A percentile compares a stretch with the other conserved stretches of the same genome.
phyloP scores from a whole-genome alignment of 2,113 vertebrate genomes.

The Guaruba guarouba region DNA sequence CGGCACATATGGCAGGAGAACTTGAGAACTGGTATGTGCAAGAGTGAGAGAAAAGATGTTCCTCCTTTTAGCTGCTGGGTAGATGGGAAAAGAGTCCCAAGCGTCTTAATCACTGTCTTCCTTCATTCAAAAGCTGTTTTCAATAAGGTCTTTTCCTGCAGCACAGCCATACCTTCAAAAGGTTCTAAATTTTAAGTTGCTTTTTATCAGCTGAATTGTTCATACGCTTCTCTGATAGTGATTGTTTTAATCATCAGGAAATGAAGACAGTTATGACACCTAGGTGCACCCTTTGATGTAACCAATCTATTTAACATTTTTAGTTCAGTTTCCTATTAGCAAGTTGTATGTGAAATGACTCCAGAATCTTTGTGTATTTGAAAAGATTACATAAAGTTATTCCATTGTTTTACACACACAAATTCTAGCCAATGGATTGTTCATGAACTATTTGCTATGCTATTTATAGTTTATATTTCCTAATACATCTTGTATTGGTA shows the following conservation, averaged over 20 bases:
- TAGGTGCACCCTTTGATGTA: background rate
- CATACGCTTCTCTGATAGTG: background rate
- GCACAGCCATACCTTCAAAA: background rate
- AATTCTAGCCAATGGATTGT: background rate
- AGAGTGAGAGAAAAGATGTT: background rate
- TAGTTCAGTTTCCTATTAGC: background rate
- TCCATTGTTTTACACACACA: background rate
- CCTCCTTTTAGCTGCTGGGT: background rate
- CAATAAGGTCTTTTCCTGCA: background rate
- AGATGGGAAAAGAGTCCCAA: background rate
- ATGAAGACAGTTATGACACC: background rate
- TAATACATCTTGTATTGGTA: background rate
- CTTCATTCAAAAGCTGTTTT: background rate
- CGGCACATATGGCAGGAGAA: slow-evolving; percentile 18
- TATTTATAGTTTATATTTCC: background rate
- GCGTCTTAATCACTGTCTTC: background rate
- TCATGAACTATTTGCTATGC: background rate
- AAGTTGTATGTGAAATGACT: background rate
- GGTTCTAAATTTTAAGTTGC: background rate
- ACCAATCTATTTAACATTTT: background rate
- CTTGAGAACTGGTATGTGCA: background rate
- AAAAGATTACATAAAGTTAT: background rate
- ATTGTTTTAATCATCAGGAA: background rate
- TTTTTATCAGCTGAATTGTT: background rate
- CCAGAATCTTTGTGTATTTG: background rate